These are phyloP conservation scores for Telenomus remus DNA, from an alignment of 1,140 invertebrate genomes.

Conservation along the genomic window DNA sequence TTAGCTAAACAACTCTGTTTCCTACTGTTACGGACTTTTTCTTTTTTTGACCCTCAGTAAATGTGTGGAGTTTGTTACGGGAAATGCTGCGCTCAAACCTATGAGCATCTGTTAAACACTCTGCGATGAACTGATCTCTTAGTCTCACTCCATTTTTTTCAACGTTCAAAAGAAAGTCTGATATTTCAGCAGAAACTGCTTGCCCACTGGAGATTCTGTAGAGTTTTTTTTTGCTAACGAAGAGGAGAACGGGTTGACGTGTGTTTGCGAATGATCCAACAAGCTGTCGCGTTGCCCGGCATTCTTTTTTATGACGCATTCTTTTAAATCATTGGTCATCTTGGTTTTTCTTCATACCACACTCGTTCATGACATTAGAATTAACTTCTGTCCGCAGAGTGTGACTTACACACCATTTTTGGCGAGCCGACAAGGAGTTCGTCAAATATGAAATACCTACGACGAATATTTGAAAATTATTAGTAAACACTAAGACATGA, in stretches of 20 bases:
- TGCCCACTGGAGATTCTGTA: conserved; percentile 52
- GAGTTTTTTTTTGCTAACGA: conserved; percentile 22
- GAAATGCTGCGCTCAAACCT: conserved; percentile 45
- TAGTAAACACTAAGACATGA: not conserved
- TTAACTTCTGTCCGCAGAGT: conserved; percentile 34
- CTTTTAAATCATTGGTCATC: conserved; percentile 34
- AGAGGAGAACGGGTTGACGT: conserved; percentile 31
- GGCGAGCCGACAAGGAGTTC: conserved; percentile 43
- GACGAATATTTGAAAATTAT: conserved; percentile 1
- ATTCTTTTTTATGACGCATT: conserved; percentile 12
- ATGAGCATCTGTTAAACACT: conserved; percentile 13
- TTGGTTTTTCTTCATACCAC: conserved; percentile 18
- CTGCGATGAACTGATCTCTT: conserved; percentile 33
- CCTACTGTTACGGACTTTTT: conserved; percentile 28
- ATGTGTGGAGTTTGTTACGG: conserved; percentile 27
- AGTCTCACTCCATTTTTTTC: conserved; percentile 27
- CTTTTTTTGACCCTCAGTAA: conserved; percentile 14
- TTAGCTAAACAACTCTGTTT: conserved; percentile 38
- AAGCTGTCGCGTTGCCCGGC: conserved; percentile 2
- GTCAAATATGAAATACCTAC: conserved; percentile 52
- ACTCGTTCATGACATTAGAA: conserved; percentile 15
- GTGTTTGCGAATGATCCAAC: conserved; percentile 10
- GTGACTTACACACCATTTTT: conserved; percentile 41
- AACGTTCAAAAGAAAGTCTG: conserved; percentile 31
- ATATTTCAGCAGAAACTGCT: conserved; percentile 11